Evolutionary conservation across 2,113 vertebrate genomes (phyloP), one percentile per base, ranked within the genome.

Genomic region (Panurus biarmicus): DNA sequence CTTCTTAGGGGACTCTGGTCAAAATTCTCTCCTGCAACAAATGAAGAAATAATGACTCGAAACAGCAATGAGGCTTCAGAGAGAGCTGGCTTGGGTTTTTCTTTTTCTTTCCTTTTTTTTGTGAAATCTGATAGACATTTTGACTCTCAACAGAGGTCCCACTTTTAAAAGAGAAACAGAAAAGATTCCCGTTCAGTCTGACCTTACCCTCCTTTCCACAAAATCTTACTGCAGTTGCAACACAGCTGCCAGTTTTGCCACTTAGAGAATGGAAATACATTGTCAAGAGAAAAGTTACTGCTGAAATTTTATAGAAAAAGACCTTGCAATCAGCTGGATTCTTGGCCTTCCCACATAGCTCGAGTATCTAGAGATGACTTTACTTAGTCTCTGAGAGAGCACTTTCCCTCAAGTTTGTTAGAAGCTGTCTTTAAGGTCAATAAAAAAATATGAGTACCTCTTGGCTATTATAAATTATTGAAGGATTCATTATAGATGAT

Each of bases 1-100:
- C 99, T 98, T 96, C 98, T 98, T 77, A 99, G 95, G 29, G 99
- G 99, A 90, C 98, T 99, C 98, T 99, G 99, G 87, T 99, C 99
- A 6, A 99, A 99, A 97, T 98, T 98, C 95, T 99, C 99, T 70
- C 99, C 99, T 99, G 97, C 14, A 96, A 96, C 10, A 93, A 69
- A 96, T 11, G 58, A 94, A n/a, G 47, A 93, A 83, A 62, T 47
- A 96, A 96, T 44, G 89, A 93, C 25, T 65, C 10, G 0, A 85
- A 62, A 94, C n/a, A 85, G 64, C 19, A 91, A 6, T 5, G 23
- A 76, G 9, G 45, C 10, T 89, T 76, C 51, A 62, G 38, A 57
- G 13, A 12, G 3, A 60, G 29, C 21, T 64, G 42, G 19, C 11
- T 45, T 61, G 44, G 22, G 23, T 40, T 94, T 67, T 5, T 4